Percentiles rank a stretch among this genome's conserved stretches.
Conservation (phyloP, 2,797 vertebrate genomes). For the Setipinna tenuifilis region DNA sequence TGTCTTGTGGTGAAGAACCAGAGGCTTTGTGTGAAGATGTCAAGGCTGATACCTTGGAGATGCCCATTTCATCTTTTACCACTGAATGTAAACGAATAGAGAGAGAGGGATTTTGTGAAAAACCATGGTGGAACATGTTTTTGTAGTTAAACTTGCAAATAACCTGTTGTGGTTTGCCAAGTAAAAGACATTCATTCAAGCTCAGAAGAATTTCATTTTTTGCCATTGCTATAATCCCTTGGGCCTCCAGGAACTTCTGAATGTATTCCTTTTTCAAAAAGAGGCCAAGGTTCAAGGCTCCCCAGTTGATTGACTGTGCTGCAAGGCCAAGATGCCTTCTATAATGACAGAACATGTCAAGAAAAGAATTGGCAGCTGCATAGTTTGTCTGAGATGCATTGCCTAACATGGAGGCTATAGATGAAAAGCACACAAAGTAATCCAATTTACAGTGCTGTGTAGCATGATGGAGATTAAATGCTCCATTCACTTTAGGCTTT, state of each 20-base stretch:
- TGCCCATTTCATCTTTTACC: slow-evolving; percentile 62
- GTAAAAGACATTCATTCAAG: slow-evolving; percentile 76
- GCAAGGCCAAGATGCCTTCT: slow-evolving; percentile 78
- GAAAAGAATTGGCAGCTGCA: slow-evolving; percentile 85
- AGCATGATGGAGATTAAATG: slow-evolving; percentile 80
- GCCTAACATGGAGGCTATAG: slow-evolving; percentile 82
- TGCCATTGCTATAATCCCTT: slow-evolving; percentile 79
- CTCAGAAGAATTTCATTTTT: slow-evolving; percentile 76
- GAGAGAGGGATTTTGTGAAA: slow-evolving; percentile 69
- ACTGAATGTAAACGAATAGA: slow-evolving; percentile 64
- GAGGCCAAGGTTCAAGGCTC: slow-evolving; percentile 83
- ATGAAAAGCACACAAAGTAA: slow-evolving; percentile 89
- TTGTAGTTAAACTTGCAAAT: slow-evolving; percentile 79
- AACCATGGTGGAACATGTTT: slow-evolving; percentile 63
- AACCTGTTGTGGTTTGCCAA: slow-evolving; percentile 79
- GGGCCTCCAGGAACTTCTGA: slow-evolving; percentile 77
- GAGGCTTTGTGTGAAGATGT: slow-evolving; percentile 25
- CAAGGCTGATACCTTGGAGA: slow-evolving; percentile 37
- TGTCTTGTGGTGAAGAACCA: slow-evolving; percentile 66
- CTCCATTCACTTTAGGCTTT: slow-evolving; percentile 83
- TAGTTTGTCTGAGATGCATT: slow-evolving; percentile 85
- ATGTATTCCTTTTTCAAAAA: slow-evolving; percentile 76
- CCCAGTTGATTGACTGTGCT: slow-evolving; percentile 87
- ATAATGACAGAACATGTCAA: slow-evolving; percentile 85
- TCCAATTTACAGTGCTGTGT: slow-evolving; percentile 77